Evolutionary conservation across 1,140 invertebrate species (phyloP).

Genomic region (Pteromalus puparum): DNA sequence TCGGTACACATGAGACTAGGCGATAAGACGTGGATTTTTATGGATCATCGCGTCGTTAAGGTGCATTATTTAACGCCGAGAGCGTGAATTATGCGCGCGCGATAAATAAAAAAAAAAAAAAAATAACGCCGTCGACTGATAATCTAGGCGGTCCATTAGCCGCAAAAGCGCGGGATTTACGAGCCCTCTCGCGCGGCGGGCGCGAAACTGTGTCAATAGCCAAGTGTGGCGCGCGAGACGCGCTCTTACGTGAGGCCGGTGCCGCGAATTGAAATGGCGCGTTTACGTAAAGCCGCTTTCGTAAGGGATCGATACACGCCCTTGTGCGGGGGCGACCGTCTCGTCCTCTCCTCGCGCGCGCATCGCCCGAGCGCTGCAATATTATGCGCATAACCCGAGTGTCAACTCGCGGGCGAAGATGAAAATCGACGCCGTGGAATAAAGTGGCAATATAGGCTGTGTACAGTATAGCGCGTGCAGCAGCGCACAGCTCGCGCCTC

Average conservation of each 20-base stretch:
- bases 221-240: too few species aligned
- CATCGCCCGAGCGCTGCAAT: too few species aligned
- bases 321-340: neutral
- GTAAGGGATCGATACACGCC: neutral
- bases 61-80: neutral
- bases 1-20: neutral
- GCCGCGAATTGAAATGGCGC: neutral
- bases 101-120: too few species aligned
- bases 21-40: too few species aligned
- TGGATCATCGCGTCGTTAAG: too few species aligned
- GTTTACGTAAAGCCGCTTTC: conserved; percentile 15
- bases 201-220: conserved; percentile 12
- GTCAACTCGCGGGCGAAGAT: neutral
- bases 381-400: too few species aligned
- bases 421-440: neutral
- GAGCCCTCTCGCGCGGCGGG: too few species aligned
- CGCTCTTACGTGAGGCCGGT: neutral
- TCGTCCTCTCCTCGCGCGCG: neutral
- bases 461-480: too few species aligned
- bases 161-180: too few species aligned
- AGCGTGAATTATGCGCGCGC: too few species aligned
- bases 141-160: too few species aligned
- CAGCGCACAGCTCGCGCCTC: neutral
- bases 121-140: too few species aligned
- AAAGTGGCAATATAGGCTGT: neutral